Evolutionary conservation across 2,113 vertebrate species (phyloP), one percentile per base, ranked within the genome.

Genomic region (Callaeas wilsoni): DNA sequence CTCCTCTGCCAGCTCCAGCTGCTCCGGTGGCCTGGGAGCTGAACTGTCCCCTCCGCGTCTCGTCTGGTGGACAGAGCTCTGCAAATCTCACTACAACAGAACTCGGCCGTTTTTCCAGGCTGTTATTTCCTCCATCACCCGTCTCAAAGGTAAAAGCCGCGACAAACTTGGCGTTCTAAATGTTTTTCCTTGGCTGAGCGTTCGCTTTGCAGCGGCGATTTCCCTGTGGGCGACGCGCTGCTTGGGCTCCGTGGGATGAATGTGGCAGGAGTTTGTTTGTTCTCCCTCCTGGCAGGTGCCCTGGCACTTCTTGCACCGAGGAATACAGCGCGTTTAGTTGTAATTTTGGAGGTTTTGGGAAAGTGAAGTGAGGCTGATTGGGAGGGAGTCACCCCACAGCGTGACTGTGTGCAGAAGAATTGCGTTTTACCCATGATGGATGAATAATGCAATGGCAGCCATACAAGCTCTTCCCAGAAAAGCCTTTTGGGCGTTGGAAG

Each of bases 101-200:
- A 15, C 29, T 12, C 4, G 56, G 49, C 32, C 6, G 1, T 17
- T 50, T 49, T 47, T 29, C 69, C 63, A 60, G 44, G 73, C 52
- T 6, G 1, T 75, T 78, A 10, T 71, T 63, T 46, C 47, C 44
- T 55, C 55, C 7, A 0, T 27, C 10, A 2, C 29, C 52, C 12
- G 2, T 64, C 50, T 41, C 10, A 50, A 17, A 81, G 91, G 92
- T 84, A 63, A 59, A 95, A 95, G 9, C 59, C 32, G 42, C 0
- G 3, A 5, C 56, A 21, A 59, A 37, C 10, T 25, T 9, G 16
- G 63, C 0, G 0, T 35, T 60, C 3, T 0, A 18, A n/a, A 16
- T 75, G 13, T 32, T 88, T 85, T 53, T 10, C 8, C 8, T 5
- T 27, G 85, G 90, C 56, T n/a, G 55, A 8, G 23, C 1, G 47